Base-by-base conservation (phyloP, 2,113 vertebrate species). In the Peromyscus maniculatus region DNA sequence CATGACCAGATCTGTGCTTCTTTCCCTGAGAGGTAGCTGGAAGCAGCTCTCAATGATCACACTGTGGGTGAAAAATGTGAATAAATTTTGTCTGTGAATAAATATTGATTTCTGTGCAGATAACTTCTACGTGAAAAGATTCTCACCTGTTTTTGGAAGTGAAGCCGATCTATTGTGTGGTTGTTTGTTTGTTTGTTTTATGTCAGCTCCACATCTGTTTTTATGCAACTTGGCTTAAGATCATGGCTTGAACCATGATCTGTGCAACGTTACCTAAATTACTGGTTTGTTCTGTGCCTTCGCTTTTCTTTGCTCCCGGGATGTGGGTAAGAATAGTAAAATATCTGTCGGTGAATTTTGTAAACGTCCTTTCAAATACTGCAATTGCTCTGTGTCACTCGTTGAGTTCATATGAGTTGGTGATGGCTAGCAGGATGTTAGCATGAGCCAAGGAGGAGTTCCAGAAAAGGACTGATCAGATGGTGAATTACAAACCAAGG, bases 11-110 rank as follows among this genome's bases (percentile, higher is more conserved):
- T n/a, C 91, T 77, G 72, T 24, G 4, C 87, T 94, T 49, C 82
- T 94, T 87, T 91, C 91, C 87, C 36, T 83, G 75, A 75, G 57
- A 77, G 78, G 74, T 62, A 74, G 66, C 55, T 91, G 97, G 80
- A 49, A 91, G 91, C 43, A 16, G 79, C 88, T 97, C 78, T 89
- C 33, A 67, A n/a, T 96, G 6, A 4, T 59, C 96, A 95, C 28
- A 55, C 3, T 36, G 2, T 79, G 49, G 46, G 66, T 83, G 82
- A 97, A 57, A 94, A 94, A 49, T 39, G 13, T 15, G 7, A 82
- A 17, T 16, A 95, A 89, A 80, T 52, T 55, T 79, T 33, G 16
- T 21, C 24, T 22, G 36, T 46, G 57, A 95, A 96, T 31, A 89
- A 93, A 83, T 66, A 79, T 6, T 72, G 80, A 96, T 78, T 2